Evolutionary conservation across 2,113 vertebrate genomes (phyloP), one percentile per base, ranked within the genome.

Genomic region (Procavia capensis): DNA sequence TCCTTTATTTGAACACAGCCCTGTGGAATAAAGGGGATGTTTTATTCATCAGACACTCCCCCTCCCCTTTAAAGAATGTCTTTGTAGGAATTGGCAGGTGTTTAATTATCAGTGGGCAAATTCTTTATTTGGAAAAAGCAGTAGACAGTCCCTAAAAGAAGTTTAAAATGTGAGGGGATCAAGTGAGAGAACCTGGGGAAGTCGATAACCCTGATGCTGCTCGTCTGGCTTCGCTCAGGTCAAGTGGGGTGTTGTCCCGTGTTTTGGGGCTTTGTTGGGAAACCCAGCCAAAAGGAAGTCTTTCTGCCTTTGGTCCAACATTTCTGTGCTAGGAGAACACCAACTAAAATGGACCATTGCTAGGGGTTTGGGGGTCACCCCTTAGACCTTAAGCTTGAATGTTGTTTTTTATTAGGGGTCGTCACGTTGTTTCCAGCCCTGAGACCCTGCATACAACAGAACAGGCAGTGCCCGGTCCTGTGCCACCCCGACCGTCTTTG

Each of bases 21-120:
- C 80, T 87, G 0, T 91, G 91, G 79, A 94, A 93, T 94, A 78
- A 50, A 63, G 43, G 82, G 20, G 36, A 95, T 96, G 64, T 97
- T 97, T 97, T 96, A 96, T 97, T 97, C 97, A 97, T 76, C 80
- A 95, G 75, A 81, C 75, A 54, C 75, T 29, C 9, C 34, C 14
- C 36, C 61, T 57, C 11, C 6, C 80, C 59, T 74, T 72, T 83
- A 13, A 59, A 57, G 59, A 88, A 87, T 92, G 90, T 64, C 88
- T 97, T 94, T 95, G 81, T 96, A 85, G 92, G 90, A 96, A 95
- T 97, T 97, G 92, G 87, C 96, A 97, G 97, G 92, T 97, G 95
- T 95, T 96, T 97, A 96, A 97, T 96, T 96, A 96, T 96, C 97
- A 97, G 64, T 92, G 84, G 87, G 95, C 88, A 88, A 85, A 90